Percentiles rank a stretch among this genome's conserved stretches.
phyloP scores from a whole-genome alignment of 1,140 invertebrate genomes.

The Oryctes rhinoceros region DNA sequence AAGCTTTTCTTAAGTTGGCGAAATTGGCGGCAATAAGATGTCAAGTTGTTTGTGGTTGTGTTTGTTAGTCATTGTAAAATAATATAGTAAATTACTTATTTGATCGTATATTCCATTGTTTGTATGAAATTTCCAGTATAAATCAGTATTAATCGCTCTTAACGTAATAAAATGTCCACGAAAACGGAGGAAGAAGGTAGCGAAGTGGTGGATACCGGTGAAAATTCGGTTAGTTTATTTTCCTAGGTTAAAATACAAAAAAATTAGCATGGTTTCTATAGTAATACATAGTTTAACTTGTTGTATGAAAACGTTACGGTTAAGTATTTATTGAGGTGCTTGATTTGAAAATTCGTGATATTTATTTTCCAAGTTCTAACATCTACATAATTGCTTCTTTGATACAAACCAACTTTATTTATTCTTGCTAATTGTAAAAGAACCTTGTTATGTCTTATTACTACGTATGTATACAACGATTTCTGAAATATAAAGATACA shows the following conservation, averaged over 20 bases:
- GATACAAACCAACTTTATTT: not conserved
- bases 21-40: not conserved
- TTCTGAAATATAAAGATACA: too few species aligned
- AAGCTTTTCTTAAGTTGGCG: not conserved
- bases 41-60: slow-evolving; percentile 15
- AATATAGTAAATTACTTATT: not conserved
- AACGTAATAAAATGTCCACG: slow-evolving; percentile 45
- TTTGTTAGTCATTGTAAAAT: not conserved
- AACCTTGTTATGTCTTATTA: slow-evolving; percentile 20
- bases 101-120: slow-evolving; percentile 9
- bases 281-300: not conserved
- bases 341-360: not conserved
- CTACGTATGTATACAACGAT: not conserved
- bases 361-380: not conserved
- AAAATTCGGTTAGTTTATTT: slow-evolving; percentile 65
- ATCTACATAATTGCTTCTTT: not conserved
- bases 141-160: slow-evolving; percentile 23
- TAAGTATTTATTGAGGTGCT: not conserved
- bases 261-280: slow-evolving; percentile 1
- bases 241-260: slow-evolving; percentile 26
- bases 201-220: slow-evolving; percentile 65
- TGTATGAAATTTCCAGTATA: slow-evolving; percentile 20
- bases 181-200: slow-evolving; percentile 64
- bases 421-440: not conserved
- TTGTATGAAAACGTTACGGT: not conserved